Percentiles rank a stretch among this genome's conserved stretches.
Evolutionary conservation across 2,797 vertebrate species (phyloP).

Genomic region (Phoxinus dragarum): DNA sequence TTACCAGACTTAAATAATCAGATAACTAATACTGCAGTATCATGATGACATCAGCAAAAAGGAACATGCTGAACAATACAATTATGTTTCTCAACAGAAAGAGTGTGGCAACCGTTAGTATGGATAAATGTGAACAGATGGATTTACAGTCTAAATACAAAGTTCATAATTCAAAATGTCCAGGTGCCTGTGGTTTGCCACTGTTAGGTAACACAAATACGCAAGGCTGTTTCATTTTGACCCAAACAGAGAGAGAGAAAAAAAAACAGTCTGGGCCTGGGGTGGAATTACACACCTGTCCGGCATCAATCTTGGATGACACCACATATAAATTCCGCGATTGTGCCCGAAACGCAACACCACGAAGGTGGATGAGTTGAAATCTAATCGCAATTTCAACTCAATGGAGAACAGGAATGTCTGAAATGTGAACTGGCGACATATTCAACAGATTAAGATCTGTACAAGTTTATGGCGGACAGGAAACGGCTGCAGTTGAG

Average conservation of each 20-base stretch:
- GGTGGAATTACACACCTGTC: conserved; percentile 26
- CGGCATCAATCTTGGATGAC: conserved; percentile 34
- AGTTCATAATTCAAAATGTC: conserved; percentile 35
- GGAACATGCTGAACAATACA: conserved; percentile 9
- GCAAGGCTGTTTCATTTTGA: neutral
- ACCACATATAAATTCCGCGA: conserved; percentile 28
- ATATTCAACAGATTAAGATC: conserved; percentile 12
- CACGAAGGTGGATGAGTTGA: conserved; percentile 2
- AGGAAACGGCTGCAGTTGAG: conserved; percentile 21
- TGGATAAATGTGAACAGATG: conserved; percentile 9
- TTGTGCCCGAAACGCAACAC: conserved; percentile 22
- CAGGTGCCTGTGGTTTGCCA: conserved; percentile 14
- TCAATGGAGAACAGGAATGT: conserved; percentile 25
- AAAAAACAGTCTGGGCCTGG: neutral
- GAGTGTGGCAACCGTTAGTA: conserved; percentile 39
- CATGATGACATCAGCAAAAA: conserved; percentile 35
- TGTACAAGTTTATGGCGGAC: neutral
- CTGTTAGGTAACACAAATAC: neutral
- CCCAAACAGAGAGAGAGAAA: neutral
- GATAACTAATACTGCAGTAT: conserved; percentile 14
- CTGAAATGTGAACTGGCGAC: conserved; percentile 10
- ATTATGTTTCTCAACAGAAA: conserved; percentile 28
- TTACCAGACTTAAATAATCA: neutral
- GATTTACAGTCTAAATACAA: conserved; percentile 43
- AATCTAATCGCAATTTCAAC: conserved; percentile 40